A percentile compares a stretch with the other conserved stretches of the same genome.
Conservation (phyloP, 2,888 invertebrate genomes). For the Lutraria lutraria region DNA sequence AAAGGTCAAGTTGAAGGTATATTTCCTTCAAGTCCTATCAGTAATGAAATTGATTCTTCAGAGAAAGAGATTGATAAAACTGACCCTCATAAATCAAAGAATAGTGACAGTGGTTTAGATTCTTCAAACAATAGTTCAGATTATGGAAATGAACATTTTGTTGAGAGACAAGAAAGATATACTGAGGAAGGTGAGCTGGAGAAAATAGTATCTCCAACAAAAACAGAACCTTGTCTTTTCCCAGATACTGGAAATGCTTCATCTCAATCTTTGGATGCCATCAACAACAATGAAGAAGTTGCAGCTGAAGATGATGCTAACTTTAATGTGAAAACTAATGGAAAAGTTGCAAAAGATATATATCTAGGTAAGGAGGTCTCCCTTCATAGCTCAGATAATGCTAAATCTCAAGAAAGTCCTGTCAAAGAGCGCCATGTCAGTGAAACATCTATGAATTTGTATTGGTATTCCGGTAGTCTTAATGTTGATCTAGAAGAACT, state of each 20-base stretch:
- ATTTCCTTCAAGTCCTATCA: neutral
- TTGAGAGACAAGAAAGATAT: slow-evolving; percentile 61
- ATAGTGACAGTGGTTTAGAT: slow-evolving; percentile 58
- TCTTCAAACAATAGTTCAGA: slow-evolving; percentile 40
- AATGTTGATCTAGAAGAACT: slow-evolving; percentile 59
- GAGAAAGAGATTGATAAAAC: slow-evolving; percentile 16
- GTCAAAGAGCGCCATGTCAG: slow-evolving; percentile 8
- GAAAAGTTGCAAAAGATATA: slow-evolving; percentile 20
- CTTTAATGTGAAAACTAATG: slow-evolving; percentile 8
- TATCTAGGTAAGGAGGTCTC: slow-evolving; percentile 61
- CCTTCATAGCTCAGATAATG: slow-evolving; percentile 44
- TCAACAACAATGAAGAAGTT: slow-evolving; percentile 65
- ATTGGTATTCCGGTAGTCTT: slow-evolving; percentile 63
- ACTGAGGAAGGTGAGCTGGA: slow-evolving; percentile 46
- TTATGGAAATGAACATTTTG: slow-evolving; percentile 49
- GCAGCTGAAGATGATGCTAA: slow-evolving; percentile 10
- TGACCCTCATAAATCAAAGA: slow-evolving; percentile 10
- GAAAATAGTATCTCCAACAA: slow-evolving; percentile 54
- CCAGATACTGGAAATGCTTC: slow-evolving; percentile 46
- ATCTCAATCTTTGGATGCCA: slow-evolving; percentile 60
- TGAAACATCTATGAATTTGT: slow-evolving; percentile 59
- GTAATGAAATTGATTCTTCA: neutral
- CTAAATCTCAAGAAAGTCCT: neutral
- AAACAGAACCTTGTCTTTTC: slow-evolving; percentile 52
- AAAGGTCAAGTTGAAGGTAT: slow-evolving; percentile 39